Base-by-base conservation (phyloP, 2,113 vertebrate genomes). In the Myotis davidii region DNA sequence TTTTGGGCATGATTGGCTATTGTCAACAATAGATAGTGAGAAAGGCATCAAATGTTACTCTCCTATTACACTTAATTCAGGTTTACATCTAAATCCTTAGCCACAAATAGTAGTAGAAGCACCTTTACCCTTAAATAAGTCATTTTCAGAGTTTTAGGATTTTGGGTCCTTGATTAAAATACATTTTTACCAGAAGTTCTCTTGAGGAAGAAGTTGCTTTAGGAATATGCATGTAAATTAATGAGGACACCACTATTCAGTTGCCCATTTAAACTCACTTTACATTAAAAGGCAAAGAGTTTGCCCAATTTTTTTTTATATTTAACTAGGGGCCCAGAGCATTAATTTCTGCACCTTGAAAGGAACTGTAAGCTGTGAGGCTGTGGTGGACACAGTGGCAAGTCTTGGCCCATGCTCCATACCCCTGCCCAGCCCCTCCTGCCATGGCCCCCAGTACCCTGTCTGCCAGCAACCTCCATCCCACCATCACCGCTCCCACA, bases 141-240 rank as follows among this genome's bases (percentile, higher is more conserved):
- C 23, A 37, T 83, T 89, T 94, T 94, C 29, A 81, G 72, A 72
- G 37, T 11, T 76, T 95, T 76, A 50, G 59, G 45, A 93, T 90
- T 94, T 93, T 67, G 7, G 23, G 9, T 45, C 7, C 12, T 7
- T 85, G 65, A 88, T 91, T 93, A 93, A 93, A 89, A 77, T 70
- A 70, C 42, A 48, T 45, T 56, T 95, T 72, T 79, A 56, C 34
- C 73, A 94, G 48, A 84, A 56, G 17, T 42, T 64, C 42, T 85
- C 37, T n/a, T 42, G 50, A 74, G 72, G 81, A 94, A 90, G 3
- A 37, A 27, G 27, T 45, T 88, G 34, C 20, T 23, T 64, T 77
- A 50, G 42, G 16, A 94, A 69, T 56, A 84, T 12, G 87, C 16
- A 48, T 69, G 34, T 45, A 94, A 88, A 70, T 90, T 76, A 76